Percentiles rank a stretch among this genome's conserved stretches.
Conservation (phyloP, 2,797 vertebrate genomes). For the Pelochelys cantorii region DNA sequence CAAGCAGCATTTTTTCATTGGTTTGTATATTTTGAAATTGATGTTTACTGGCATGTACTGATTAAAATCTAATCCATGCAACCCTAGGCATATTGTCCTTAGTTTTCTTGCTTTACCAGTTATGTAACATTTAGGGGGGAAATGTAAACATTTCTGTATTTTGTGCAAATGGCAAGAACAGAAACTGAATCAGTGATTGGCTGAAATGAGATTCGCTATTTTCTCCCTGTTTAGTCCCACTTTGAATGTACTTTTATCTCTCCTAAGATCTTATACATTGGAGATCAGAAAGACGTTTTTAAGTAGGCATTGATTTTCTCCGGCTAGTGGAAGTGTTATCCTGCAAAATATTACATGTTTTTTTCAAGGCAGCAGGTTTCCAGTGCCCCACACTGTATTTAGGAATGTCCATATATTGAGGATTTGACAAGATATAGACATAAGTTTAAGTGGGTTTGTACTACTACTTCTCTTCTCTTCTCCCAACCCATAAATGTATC, state of each 20-base stretch:
- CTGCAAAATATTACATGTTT: background rate
- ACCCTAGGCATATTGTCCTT: conserved; percentile 46
- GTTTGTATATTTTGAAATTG: background rate
- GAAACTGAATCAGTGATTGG: conserved; percentile 27
- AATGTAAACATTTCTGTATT: conserved; percentile 42
- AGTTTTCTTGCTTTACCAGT: conserved; percentile 42
- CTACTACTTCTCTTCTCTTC: background rate
- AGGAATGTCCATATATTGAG: background rate
- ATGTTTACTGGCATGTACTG: background rate
- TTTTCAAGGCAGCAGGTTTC: background rate
- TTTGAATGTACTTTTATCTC: background rate
- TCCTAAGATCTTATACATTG: conserved; percentile 43
- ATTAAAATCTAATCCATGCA: background rate
- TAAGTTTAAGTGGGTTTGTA: background rate
- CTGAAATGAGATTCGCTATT: background rate
- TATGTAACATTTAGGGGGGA: conserved; percentile 32
- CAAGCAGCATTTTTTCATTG: background rate
- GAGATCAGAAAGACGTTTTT: background rate
- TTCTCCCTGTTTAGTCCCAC: background rate
- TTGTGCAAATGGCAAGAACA: conserved; percentile 55
- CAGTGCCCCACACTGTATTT: background rate
- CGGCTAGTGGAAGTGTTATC: background rate
- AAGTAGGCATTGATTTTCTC: background rate
- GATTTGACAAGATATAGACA: background rate
- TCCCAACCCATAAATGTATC: background rate